phyloP scores from a whole-genome alignment of 92 coral and sea anemone species.

The Parazoanthus darwini region DNA sequence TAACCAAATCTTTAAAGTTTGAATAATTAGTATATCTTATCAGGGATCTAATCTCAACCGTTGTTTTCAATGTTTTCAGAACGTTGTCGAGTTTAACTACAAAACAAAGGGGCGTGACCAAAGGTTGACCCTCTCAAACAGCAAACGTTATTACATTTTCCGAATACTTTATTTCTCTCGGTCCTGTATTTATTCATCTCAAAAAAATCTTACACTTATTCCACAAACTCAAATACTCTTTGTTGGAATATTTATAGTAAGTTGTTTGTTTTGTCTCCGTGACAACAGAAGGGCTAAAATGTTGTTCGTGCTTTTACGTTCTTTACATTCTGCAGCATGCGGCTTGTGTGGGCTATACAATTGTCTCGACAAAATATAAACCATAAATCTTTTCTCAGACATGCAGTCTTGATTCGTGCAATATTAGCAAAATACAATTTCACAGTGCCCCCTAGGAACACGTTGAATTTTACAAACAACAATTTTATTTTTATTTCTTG shows the following conservation, averaged over 20 bases:
- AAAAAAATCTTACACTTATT: not conserved
- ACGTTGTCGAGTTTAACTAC: not conserved
- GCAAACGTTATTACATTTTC: not conserved
- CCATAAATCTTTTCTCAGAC: conserved; percentile 36
- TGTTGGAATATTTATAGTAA: not conserved
- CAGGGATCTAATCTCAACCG: conserved; percentile 5
- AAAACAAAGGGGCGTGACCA: conserved; percentile 31
- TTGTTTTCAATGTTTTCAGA: not conserved
- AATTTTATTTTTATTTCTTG: conserved; percentile 14
- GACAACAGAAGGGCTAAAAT: conserved; percentile 27
- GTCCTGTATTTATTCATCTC: not conserved
- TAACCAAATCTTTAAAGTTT: not conserved
- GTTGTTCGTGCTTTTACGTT: conserved; percentile 7
- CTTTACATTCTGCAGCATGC: not conserved
- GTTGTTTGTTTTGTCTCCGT: conserved; percentile 6
- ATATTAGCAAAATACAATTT: not conserved
- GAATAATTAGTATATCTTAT: conserved; percentile 18
- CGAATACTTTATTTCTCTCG: not conserved
- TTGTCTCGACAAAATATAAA: conserved; percentile 36
- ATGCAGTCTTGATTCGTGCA: not conserved
- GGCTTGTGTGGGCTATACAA: not conserved
- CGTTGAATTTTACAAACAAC: not conserved
- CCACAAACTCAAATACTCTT: conserved; percentile 1
- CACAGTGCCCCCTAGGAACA: conserved; percentile 11
- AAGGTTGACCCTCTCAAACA: not conserved